Evolutionary conservation across 2,888 invertebrate species (phyloP).

Genomic region (Ceratothoa steindachneri): DNA sequence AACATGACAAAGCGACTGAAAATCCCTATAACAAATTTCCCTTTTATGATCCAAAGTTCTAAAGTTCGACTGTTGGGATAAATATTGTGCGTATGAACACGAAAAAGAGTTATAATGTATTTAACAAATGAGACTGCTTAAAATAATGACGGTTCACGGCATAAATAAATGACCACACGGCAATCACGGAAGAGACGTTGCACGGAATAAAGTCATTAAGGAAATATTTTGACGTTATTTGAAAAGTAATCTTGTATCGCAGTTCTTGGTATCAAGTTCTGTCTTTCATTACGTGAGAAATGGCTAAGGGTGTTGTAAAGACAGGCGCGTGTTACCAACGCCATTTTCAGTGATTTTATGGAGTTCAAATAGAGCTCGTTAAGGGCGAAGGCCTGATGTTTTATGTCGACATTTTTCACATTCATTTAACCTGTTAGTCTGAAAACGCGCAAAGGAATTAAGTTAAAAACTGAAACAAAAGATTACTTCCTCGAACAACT

Average conservation of each 20-base stretch:
- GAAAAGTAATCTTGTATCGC: not conserved
- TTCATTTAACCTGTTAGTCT: too few relatives aligned
- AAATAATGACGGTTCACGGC: slow-evolving; percentile 1
- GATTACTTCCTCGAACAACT: too few relatives aligned
- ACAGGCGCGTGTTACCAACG: not conserved
- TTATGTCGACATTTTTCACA: too few relatives aligned
- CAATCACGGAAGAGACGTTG: not conserved
- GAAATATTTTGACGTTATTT: not conserved
- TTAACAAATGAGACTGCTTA: not conserved
- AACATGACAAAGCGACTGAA: too few relatives aligned
- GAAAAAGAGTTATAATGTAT: not conserved
- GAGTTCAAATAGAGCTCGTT: not conserved
- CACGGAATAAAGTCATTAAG: not conserved
- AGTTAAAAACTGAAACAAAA: too few relatives aligned
- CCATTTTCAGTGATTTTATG: too few relatives aligned
- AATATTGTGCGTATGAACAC: not conserved
- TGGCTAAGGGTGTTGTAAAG: not conserved
- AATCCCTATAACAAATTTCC: not conserved
- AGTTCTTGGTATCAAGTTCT: not conserved
- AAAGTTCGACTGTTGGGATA: not conserved
- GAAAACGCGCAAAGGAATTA: too few relatives aligned
- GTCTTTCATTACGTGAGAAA: not conserved
- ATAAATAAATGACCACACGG: not conserved
- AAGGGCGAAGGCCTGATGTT: not conserved
- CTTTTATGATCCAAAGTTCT: not conserved